These are phyloP conservation scores for Corynorhinus townsendii DNA, from an alignment of 2,113 vertebrate genomes.

Conservation along the genomic window DNA sequence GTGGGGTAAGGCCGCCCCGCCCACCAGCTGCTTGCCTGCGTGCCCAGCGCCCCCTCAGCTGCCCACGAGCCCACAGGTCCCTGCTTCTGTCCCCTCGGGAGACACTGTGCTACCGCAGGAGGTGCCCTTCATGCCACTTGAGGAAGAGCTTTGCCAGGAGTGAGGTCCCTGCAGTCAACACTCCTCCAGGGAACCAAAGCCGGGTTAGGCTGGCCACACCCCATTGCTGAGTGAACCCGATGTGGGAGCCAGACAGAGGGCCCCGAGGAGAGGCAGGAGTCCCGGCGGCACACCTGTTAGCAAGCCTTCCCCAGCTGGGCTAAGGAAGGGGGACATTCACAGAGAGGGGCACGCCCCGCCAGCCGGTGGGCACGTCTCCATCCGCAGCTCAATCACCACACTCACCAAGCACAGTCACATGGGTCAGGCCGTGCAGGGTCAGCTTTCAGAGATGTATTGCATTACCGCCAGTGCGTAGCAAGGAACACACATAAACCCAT, in stretches of 20 bases:
- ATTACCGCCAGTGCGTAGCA: neutral
- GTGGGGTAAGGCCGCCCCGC: constrained; percentile 85
- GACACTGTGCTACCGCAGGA: rapidly evolving
- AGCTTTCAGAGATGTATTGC: rapidly evolving
- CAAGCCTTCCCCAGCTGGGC: neutral
- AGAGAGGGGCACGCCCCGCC: rapidly evolving
- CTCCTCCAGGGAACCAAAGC: neutral
- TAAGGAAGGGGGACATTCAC: neutral
- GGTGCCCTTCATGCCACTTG: rapidly evolving
- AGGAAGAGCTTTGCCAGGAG: neutral
- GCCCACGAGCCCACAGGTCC: neutral
- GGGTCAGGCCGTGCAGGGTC: rapidly evolving
- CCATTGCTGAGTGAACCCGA: rapidly evolving
- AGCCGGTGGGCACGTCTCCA: neutral
- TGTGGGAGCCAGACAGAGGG: no score
- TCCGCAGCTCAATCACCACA: rapidly evolving
- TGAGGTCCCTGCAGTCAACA: neutral
- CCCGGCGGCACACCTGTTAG: rapidly evolving
- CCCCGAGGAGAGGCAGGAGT: neutral
- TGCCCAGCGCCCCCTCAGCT: rapidly evolving
- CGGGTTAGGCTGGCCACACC: neutral
- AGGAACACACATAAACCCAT: rapidly evolving
- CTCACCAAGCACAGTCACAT: rapidly evolving
- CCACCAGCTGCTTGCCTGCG: neutral
- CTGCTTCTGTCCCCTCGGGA: neutral